Conservation (phyloP, 2,888 invertebrate genomes). For the Perithous albicinctus region DNA sequence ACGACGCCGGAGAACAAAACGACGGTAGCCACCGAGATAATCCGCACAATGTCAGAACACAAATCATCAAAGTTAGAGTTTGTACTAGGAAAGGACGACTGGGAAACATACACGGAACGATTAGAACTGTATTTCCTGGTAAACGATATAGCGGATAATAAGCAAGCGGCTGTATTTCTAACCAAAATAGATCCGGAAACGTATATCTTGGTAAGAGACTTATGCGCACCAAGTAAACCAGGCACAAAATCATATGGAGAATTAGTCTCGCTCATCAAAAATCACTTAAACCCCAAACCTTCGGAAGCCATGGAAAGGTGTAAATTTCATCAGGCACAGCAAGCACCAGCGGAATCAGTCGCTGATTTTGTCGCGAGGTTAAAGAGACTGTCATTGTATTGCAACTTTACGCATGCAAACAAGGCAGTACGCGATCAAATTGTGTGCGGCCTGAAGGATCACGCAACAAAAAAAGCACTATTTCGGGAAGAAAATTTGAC, state of each 20-base stretch:
- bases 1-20: slow-evolving; percentile 16
- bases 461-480: slow-evolving; percentile 38
- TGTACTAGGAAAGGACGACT: slow-evolving; percentile 18
- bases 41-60: slow-evolving; percentile 40
- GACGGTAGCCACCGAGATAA: slow-evolving; percentile 8
- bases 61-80: slow-evolving; percentile 38
- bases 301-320: slow-evolving; percentile 45
- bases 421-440: slow-evolving; percentile 49
- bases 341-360: slow-evolving; percentile 75
- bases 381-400: slow-evolving; percentile 84
- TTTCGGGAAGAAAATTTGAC: slow-evolving; percentile 39
- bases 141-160: slow-evolving; percentile 18
- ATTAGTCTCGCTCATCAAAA: slow-evolving; percentile 1
- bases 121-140: slow-evolving; percentile 47
- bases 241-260: slow-evolving; percentile 13
- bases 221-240: slow-evolving; percentile 42
- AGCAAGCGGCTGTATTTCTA: slow-evolving; percentile 32
- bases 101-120: slow-evolving; percentile 29
- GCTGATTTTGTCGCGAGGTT: slow-evolving; percentile 79
- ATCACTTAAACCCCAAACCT: slow-evolving; percentile 45
- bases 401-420: slow-evolving; percentile 44
- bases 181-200: slow-evolving; percentile 38
- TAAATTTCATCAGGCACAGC: slow-evolving; percentile 49
- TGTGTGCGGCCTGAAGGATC: slow-evolving; percentile 38
- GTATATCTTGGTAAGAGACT: slow-evolving; percentile 34